phyloP scores from a whole-genome alignment of 2,113 vertebrate genomes.

The Larimichthys crocea region DNA sequence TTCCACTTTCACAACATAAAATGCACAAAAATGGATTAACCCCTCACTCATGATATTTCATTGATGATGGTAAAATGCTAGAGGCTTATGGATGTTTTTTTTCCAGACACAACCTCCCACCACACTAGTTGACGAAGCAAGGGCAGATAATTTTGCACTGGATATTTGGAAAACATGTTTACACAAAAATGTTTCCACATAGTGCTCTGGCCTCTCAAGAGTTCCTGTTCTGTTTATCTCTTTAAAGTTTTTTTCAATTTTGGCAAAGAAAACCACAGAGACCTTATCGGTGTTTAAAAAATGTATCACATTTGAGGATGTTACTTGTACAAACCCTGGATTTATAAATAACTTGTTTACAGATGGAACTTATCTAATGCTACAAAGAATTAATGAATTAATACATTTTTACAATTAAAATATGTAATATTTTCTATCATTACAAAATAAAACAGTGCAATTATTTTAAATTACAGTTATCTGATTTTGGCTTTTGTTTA shows the following conservation, averaged over 20 bases:
- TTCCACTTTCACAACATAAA: slow-evolving; percentile 17
- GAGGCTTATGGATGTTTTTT: neutral
- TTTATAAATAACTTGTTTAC: slow-evolving; percentile 29
- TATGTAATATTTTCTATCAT: slow-evolving; percentile 28
- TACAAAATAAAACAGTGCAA: slow-evolving; percentile 48
- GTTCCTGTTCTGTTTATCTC: neutral
- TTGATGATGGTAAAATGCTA: slow-evolving; percentile 24
- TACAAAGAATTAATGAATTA: slow-evolving; percentile 34
- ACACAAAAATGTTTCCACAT: slow-evolving; percentile 35
- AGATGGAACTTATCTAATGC: slow-evolving; percentile 28
- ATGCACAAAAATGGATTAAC: slow-evolving; percentile 22
- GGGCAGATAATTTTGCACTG: neutral
- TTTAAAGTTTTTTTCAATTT: neutral
- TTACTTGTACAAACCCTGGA: slow-evolving; percentile 12
- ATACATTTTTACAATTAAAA: slow-evolving; percentile 34
- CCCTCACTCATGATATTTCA: slow-evolving; percentile 3
- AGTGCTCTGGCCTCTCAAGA: slow-evolving; percentile 10
- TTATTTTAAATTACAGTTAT: slow-evolving; percentile 19
- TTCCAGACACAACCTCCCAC: slow-evolving; percentile 25
- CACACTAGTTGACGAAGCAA: neutral
- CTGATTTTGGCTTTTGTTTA: slow-evolving; percentile 48
- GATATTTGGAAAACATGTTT: slow-evolving; percentile 20
- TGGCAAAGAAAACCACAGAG: slow-evolving; percentile 1
- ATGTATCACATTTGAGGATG: slow-evolving; percentile 1
- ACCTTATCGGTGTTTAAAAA: neutral